Percentiles rank a stretch among this genome's conserved stretches.
Evolutionary conservation across 2,888 invertebrate species (phyloP).

Genomic region (Eilema depressum): DNA sequence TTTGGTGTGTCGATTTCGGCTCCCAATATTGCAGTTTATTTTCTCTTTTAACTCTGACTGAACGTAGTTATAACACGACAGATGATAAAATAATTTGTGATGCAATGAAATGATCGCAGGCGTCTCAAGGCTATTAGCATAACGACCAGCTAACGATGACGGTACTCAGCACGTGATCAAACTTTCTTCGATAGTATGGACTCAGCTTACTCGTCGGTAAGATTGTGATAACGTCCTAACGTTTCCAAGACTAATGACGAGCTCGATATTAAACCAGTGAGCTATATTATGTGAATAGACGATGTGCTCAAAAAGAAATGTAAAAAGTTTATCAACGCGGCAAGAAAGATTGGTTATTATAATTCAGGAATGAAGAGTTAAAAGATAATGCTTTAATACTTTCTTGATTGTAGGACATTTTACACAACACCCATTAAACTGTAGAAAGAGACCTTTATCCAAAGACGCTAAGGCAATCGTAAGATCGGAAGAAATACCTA

Average conservation of each 20-base stretch:
- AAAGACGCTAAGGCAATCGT: too few relatives aligned
- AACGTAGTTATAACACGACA: constrained; percentile 13
- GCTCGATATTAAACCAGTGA: background rate
- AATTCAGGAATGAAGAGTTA: background rate
- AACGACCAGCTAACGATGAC: constrained; percentile 64
- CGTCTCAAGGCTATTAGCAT: constrained; percentile 57
- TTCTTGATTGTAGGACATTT: too few relatives aligned
- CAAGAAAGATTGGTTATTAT: background rate
- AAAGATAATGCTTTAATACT: background rate
- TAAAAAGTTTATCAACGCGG: background rate
- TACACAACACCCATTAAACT: too few relatives aligned
- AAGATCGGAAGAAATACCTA: too few relatives aligned
- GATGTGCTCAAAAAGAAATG: background rate
- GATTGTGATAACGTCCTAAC: constrained; percentile 19
- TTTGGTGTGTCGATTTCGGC: background rate
- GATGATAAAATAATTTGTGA: constrained; percentile 38
- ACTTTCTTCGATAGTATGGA: constrained; percentile 33
- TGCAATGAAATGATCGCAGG: constrained; percentile 43
- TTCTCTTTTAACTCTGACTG: constrained; percentile 25
- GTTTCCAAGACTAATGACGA: background rate
- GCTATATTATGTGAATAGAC: background rate
- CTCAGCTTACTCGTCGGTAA: constrained; percentile 13
- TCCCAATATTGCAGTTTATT: background rate
- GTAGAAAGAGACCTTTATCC: background rate
- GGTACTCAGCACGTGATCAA: constrained; percentile 47